Conservation (phyloP, 2,888 invertebrate genomes). For the Callinectes sapidus region DNA sequence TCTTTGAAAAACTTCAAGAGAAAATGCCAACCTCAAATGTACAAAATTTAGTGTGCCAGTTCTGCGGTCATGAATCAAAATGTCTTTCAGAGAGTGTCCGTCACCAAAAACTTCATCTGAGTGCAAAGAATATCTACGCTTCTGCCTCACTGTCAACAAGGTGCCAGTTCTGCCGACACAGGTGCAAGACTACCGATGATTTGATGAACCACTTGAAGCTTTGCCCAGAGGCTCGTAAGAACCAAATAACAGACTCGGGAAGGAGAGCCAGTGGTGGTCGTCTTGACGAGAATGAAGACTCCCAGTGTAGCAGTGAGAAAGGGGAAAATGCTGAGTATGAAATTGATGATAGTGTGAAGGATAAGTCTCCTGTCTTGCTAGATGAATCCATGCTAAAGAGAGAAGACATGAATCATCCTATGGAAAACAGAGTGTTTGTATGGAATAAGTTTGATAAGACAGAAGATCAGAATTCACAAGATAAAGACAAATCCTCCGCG, state of each 20-base stretch:
- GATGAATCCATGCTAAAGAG: conserved; percentile 74
- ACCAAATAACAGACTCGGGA: conserved; percentile 70
- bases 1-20: conserved; percentile 89
- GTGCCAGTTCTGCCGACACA: conserved; percentile 89
- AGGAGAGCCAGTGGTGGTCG: conserved; percentile 62
- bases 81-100: conserved; percentile 88
- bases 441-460: conserved; percentile 82
- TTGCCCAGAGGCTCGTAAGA: conserved; percentile 80
- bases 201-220: conserved; percentile 85
- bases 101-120: conserved; percentile 81
- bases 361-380: not conserved
- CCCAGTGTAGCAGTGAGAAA: conserved; percentile 75
- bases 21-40: conserved; percentile 82
- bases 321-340: conserved; percentile 63
- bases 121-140: conserved; percentile 69
- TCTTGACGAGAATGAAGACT: conserved; percentile 74
- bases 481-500: conserved; percentile 18
- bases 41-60: conserved; percentile 82
- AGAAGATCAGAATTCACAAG: conserved; percentile 36
- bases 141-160: conserved; percentile 80
- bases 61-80: conserved; percentile 86
- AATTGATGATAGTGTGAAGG: conserved; percentile 9
- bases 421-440: conserved; percentile 86
- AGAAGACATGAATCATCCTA: conserved; percentile 81
- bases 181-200: conserved; percentile 90